phyloP scores from a whole-genome alignment of 1,140 invertebrate genomes.

The Uloborus diversus region DNA sequence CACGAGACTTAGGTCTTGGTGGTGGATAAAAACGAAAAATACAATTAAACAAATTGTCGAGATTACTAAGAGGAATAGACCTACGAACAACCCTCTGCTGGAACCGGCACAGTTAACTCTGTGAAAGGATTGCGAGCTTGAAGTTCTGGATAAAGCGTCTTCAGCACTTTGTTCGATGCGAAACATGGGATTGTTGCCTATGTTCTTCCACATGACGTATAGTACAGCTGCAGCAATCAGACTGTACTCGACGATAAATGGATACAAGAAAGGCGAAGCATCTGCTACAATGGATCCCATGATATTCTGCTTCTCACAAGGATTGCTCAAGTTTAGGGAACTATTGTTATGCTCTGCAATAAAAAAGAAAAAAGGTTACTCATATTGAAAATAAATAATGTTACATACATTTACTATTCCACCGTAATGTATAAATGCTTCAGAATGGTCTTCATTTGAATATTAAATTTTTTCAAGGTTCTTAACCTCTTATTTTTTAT shows the following conservation, averaged over 20 bases:
- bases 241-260: slow-evolving; percentile 96
- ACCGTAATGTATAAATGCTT: neutral
- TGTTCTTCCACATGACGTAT: slow-evolving; percentile 97
- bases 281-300: slow-evolving; percentile 78
- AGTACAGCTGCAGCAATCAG: slow-evolving; percentile 95
- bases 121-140: slow-evolving; percentile 46
- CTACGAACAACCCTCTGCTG: slow-evolving; percentile 88
- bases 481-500: too few relatives aligned
- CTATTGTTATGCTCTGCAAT: slow-evolving; percentile 25
- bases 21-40: slow-evolving; percentile 89
- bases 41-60: slow-evolving; percentile 90
- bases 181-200: slow-evolving; percentile 64
- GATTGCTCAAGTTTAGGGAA: slow-evolving; percentile 73
- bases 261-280: slow-evolving; percentile 90
- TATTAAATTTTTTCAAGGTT: too few relatives aligned
- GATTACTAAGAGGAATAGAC: slow-evolving; percentile 84
- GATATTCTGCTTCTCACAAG: slow-evolving; percentile 60
- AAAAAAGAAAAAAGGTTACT: neutral
- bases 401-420: neutral
- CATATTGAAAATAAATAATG: neutral
- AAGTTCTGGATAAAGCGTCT: slow-evolving; percentile 45
- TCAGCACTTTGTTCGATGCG: slow-evolving; percentile 40
- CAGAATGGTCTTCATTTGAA: too few relatives aligned
- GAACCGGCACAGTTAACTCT: slow-evolving; percentile 82
- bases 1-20: slow-evolving; percentile 65